Conservation (phyloP, 1,140 invertebrate species). For the Aphelenchoides fujianensis region DNA sequence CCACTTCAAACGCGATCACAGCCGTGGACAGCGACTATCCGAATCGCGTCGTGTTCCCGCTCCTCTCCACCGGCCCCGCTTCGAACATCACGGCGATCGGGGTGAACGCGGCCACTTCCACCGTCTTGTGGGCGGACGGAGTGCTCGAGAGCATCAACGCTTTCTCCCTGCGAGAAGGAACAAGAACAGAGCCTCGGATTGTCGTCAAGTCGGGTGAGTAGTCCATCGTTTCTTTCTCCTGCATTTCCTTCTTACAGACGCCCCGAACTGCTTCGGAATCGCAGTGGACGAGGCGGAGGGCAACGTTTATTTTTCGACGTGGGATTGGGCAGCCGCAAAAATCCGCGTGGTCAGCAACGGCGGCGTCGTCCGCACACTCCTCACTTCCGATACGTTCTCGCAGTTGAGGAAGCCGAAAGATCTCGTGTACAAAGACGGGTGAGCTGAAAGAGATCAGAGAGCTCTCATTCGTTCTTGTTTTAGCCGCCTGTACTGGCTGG, state of each 20-base stretch:
- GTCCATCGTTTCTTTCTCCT: too few species aligned
- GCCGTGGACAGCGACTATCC: slow-evolving; percentile 29
- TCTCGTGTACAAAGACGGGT: slow-evolving; percentile 17
- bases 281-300: slow-evolving; percentile 17
- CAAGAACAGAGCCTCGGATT: slow-evolving; percentile 23
- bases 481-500: slow-evolving; percentile 28
- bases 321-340: slow-evolving; percentile 16
- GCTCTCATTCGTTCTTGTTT: neutral
- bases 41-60: slow-evolving; percentile 25
- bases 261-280: slow-evolving; percentile 22
- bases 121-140: slow-evolving; percentile 26
- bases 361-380: slow-evolving; percentile 4
- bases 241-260: too few species aligned
- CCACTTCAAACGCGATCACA: slow-evolving; percentile 25
- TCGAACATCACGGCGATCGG: slow-evolving; percentile 25
- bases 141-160: slow-evolving; percentile 6
- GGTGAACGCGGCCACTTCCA: slow-evolving; percentile 10
- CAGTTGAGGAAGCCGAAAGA: slow-evolving; percentile 22
- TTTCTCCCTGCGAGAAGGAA: slow-evolving; percentile 7
- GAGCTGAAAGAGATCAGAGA: neutral
- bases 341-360: slow-evolving; percentile 23
- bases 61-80: slow-evolving; percentile 14
- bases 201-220: slow-evolving; percentile 16
- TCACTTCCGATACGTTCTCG: neutral
- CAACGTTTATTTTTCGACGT: slow-evolving; percentile 17